phyloP scores from a whole-genome alignment of 2,113 vertebrate species.

The Phalacrocorax brasilianus region DNA sequence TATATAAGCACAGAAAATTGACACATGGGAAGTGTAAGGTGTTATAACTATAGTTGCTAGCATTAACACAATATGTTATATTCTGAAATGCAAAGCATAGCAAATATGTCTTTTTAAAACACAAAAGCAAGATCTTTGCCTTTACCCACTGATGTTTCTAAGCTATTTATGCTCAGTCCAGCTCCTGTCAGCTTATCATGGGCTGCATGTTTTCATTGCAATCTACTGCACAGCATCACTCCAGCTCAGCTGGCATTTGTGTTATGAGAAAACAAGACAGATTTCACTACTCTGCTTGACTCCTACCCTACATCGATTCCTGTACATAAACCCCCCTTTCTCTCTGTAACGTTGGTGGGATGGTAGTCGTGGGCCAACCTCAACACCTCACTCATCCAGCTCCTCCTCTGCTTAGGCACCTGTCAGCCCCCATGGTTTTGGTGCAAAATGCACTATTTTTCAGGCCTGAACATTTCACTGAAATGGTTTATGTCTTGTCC shows the following conservation, averaged over 20 bases:
- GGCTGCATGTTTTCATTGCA: slow-evolving; percentile 39
- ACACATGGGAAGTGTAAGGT: slow-evolving; percentile 9
- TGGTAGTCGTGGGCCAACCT: neutral
- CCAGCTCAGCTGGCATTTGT: slow-evolving; percentile 23
- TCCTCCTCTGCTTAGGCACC: neutral
- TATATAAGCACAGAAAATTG: neutral
- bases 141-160: slow-evolving; percentile 18
- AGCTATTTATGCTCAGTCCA: slow-evolving; percentile 39
- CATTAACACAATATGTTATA: neutral
- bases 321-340: neutral
- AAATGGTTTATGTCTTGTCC: neutral
- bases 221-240: slow-evolving; percentile 44
- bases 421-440: neutral
- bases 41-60: slow-evolving; percentile 10
- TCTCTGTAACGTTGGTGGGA: neutral
- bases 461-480: neutral
- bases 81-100: slow-evolving; percentile 22
- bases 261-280: slow-evolving; percentile 24
- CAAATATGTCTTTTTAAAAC: neutral
- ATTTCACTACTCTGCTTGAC: slow-evolving; percentile 16
- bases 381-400: neutral
- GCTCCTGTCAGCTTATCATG: slow-evolving; percentile 50
- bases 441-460: neutral
- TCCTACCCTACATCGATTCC: neutral
- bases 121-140: slow-evolving; percentile 24